Evolutionary conservation across 2,113 vertebrate genomes (phyloP).

Genomic region (Notechis scutatus): DNA sequence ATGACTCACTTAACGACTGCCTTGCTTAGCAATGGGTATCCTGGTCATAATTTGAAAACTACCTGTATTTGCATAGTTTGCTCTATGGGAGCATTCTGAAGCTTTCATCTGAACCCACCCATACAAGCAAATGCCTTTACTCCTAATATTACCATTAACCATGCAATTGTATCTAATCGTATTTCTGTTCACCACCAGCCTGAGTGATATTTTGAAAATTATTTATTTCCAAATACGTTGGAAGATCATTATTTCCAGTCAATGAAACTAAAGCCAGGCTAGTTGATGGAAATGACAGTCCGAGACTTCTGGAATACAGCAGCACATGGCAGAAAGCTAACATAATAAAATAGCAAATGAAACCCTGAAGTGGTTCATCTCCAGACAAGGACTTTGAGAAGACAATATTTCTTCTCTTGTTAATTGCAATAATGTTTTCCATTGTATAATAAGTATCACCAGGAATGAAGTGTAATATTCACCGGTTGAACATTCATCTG

Average conservation of each 20-base stretch:
- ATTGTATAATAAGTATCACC: not conserved
- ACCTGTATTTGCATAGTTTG: not conserved
- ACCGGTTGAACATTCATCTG: not conserved
- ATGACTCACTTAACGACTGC: no score
- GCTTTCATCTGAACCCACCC: no score
- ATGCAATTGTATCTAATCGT: not conserved
- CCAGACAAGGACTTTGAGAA: not conserved
- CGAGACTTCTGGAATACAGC: not conserved
- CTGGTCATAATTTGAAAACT: no score
- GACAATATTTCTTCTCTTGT: not conserved
- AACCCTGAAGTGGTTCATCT: not conserved
- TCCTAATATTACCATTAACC: not conserved
- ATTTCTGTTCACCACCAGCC: not conserved
- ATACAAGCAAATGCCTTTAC: not conserved
- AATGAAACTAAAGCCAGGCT: not conserved
- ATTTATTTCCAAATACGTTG: not conserved
- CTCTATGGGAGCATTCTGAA: not conserved
- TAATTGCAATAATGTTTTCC: not conserved
- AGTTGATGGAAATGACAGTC: not conserved
- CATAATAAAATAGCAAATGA: not conserved
- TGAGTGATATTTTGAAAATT: not conserved
- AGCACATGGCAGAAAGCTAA: not conserved
- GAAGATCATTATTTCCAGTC: not conserved
- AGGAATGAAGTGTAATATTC: not conserved
- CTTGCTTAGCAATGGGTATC: no score